Conservation (phyloP, 2,797 vertebrate genomes). For the Rhodeus uyekii region DNA sequence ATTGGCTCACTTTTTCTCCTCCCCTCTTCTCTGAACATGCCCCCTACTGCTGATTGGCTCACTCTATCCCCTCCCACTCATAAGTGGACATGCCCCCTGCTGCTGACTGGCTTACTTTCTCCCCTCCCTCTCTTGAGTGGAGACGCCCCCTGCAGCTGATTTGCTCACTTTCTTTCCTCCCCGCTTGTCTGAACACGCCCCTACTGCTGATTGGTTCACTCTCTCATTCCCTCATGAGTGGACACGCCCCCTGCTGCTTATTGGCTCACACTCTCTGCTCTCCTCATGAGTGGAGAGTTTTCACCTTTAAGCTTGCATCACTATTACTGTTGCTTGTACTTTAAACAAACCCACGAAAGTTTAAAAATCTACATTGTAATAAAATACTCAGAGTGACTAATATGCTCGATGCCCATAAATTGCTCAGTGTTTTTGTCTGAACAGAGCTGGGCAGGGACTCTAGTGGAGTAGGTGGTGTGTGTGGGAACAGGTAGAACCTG, state of each 20-base stretch:
- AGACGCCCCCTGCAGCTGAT: too few relatives aligned
- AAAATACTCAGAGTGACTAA: neutral
- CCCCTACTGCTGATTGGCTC: neutral
- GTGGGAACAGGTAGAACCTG: slow-evolving; percentile 63
- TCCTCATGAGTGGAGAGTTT: too few relatives aligned
- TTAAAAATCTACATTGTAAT: neutral
- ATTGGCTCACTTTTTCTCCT: neutral
- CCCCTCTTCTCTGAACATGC: neutral
- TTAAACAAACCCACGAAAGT: neutral
- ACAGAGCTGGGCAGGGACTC: slow-evolving; percentile 22
- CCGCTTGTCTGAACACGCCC: too few relatives aligned
- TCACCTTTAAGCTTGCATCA: neutral
- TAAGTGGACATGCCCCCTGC: too few relatives aligned
- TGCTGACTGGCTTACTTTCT: too few relatives aligned
- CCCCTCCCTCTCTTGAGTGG: too few relatives aligned
- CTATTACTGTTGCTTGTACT: neutral
- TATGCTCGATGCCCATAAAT: neutral
- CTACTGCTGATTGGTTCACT: too few relatives aligned
- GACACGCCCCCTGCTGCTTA: too few relatives aligned
- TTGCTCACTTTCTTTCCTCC: too few relatives aligned
- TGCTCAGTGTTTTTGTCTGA: slow-evolving; percentile 13
- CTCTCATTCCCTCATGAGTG: too few relatives aligned
- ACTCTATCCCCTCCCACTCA: too few relatives aligned
- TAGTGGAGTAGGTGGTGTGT: slow-evolving; percentile 56
- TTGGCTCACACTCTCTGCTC: too few relatives aligned